Evolutionary conservation across 2,888 invertebrate species (phyloP).

Genomic region (Alloscopus bannaensis): DNA sequence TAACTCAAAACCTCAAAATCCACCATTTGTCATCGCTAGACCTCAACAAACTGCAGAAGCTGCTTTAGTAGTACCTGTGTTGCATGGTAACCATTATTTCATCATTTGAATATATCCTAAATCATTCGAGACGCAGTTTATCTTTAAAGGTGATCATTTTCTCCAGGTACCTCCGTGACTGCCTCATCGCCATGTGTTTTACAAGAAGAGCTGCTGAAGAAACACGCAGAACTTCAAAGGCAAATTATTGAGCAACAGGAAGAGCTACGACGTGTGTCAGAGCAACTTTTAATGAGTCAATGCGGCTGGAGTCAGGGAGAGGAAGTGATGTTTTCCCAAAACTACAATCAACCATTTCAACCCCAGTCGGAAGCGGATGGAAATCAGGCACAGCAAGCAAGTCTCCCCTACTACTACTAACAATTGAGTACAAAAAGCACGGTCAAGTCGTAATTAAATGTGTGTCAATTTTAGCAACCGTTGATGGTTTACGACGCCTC

Average conservation of each 20-base stretch:
- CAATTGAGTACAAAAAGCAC: too few species aligned
- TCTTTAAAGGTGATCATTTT: background rate
- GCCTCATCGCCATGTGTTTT: slow-evolving; percentile 76
- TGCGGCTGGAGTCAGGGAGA: slow-evolving; percentile 81
- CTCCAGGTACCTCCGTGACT: slow-evolving; percentile 52
- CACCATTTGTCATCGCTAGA: slow-evolving; percentile 58
- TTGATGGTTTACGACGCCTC: too few species aligned
- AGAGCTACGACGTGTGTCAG: slow-evolving; percentile 89
- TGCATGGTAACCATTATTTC: slow-evolving; percentile 44
- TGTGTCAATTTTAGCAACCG: too few species aligned
- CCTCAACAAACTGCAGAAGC: slow-evolving; percentile 45
- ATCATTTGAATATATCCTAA: background rate
- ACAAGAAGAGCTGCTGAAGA: slow-evolving; percentile 86
- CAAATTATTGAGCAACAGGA: slow-evolving; percentile 91
- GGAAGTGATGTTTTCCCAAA: slow-evolving; percentile 43
- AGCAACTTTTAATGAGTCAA: slow-evolving; percentile 88
- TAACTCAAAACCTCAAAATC: slow-evolving; percentile 51
- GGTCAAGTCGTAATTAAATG: too few species aligned
- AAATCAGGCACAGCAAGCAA: too few species aligned
- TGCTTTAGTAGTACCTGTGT: slow-evolving; percentile 22
- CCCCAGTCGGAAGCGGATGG: too few species aligned
- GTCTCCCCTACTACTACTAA: too few species aligned
- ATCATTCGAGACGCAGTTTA: background rate
- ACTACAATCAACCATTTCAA: slow-evolving; percentile 30
- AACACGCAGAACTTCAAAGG: slow-evolving; percentile 90